Evolutionary conservation across 1,140 invertebrate species (phyloP), one percentile per base, ranked within the genome.

Genomic region (Drosophila ambigua): DNA sequence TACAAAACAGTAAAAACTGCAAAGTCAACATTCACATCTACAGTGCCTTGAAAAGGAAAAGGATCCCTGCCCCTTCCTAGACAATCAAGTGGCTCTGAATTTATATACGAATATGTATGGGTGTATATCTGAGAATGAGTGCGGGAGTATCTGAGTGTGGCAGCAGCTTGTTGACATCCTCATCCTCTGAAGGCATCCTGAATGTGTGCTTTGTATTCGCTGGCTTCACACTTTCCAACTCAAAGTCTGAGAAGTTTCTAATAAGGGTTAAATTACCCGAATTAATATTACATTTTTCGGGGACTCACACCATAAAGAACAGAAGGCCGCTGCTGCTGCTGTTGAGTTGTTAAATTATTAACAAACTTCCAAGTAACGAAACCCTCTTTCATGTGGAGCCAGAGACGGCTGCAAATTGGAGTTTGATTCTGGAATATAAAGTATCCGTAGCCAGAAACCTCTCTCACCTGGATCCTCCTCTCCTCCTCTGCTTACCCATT

Each of bases 1-100:
- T 83, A 83, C 54, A 76, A 74, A 78, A 78, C 74, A 57, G 74
- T 59, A 83, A 72, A 79, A 61, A 58, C 73, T 63, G 76, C 72
- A 81, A 64, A 72, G 58, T 48, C 71, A 63, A 51, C 52, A 69
- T 52, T 53, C 60, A 59, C 43, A 68, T 45, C 45, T 23, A 31
- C 43, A 11, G 51, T 35, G 51, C 51, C 63, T 35, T 24, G 39
- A 1, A 31, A 31, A 31, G 28, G 31, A 35, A 3, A 35, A 6
- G 65, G 52, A 69, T 58, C 45, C 31, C 16, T 58, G 64, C n/a
- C 51, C 24, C 55, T 68, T 69, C 51, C 35, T 43, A 61, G 51
- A 78, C 75, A 78, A 71, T 75, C 57, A 75, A 63, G 64, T 60
- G 55, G 39, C 50, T 41, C 44, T 43, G 60, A 16, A 35, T 57